A percentile compares a stretch with the other conserved stretches of the same genome.
Conservation (phyloP, 2,888 invertebrate species). For the Sycophila texana region DNA sequence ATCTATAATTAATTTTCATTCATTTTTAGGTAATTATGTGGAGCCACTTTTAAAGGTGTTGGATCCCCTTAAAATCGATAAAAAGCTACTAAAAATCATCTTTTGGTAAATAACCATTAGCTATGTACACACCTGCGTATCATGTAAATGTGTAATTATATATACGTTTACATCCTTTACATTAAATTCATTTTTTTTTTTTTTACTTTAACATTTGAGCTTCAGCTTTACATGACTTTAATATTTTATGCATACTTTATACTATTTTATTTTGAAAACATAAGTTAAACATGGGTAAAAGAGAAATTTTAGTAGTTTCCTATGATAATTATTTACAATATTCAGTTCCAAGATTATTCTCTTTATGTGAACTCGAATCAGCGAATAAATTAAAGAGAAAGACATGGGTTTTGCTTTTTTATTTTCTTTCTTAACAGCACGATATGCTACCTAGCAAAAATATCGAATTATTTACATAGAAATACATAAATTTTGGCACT, state of each 20-base stretch:
- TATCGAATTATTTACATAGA: slow-evolving; percentile 48
- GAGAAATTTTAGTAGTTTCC: slow-evolving; percentile 18
- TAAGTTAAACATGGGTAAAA: slow-evolving; percentile 25
- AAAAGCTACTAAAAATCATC: slow-evolving; percentile 34
- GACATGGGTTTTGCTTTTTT: not conserved
- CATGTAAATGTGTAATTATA: slow-evolving; percentile 15
- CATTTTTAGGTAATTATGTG: too few species aligned
- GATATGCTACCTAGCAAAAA: slow-evolving; percentile 43
- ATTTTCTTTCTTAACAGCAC: not conserved
- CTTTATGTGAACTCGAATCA: slow-evolving; percentile 1
- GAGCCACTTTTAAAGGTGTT: too few species aligned
- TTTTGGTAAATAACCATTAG: slow-evolving; percentile 7
- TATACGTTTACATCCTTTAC: slow-evolving; percentile 1
- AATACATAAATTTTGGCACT: slow-evolving; percentile 53
- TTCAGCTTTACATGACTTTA: not conserved
- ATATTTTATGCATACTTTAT: not conserved
- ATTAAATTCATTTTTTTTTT: slow-evolving; percentile 10
- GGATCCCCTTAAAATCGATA: slow-evolving; percentile 3
- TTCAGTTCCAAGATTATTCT: slow-evolving; percentile 8
- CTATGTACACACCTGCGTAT: slow-evolving; percentile 31
- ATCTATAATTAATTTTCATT: too few species aligned
- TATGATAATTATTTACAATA: slow-evolving; percentile 27
- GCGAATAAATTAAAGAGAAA: slow-evolving; percentile 27
- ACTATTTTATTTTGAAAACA: slow-evolving; percentile 2
- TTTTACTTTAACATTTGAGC: not conserved